Base-by-base conservation (phyloP, 2,113 vertebrate species). In the Lophotis ruficrista region DNA sequence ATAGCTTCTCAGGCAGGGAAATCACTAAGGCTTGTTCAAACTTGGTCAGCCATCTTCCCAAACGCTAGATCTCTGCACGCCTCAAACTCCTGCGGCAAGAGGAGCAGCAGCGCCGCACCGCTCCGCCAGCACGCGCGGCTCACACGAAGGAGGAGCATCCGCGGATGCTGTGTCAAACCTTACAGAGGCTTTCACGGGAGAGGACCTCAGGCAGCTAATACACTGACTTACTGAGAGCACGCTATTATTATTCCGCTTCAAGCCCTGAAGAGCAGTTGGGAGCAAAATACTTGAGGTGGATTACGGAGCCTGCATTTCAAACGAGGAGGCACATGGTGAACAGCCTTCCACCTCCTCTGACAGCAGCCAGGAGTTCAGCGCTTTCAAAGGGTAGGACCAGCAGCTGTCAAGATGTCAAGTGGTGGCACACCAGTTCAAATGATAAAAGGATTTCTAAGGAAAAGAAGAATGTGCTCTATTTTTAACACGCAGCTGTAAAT, bases 121-220 rank as follows among this genome's bases (percentile, higher is more conserved):
- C 43, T 48, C 56, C 61, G 19, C 38, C 64, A 31, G 64, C 70
- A 31, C 13, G 7, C 35, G 6, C 13, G 0, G 4, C 28, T 14
- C 22, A 33, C 28, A 8, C 1, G 3, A 3, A 0, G 8, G 48
- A 69, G 28, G 9, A 33, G 3, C 0, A 20, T 3, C 14, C 66
- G 18, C 37, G 48, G 45, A 31, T 8, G 15, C 53, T 33, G 57
- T 7, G 56, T 21, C 79, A 80, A 85, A 68, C 23, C 48, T 9
- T 71, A 35, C 1, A 10, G 0, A 35, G 33, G 35, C 41, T 8
- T 27, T 47, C 21, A 30, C 23, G 21, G 54, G 0, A 33, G 57
- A 62, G 30, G 19, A 47, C 14, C 24, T 24, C 14, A 41, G 66
- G 66, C 54, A 80, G 37, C 58, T 24, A 23, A 64, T 8, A 21